Conservation (phyloP, 2,797 vertebrate genomes). For the Myotis daubentonii region DNA sequence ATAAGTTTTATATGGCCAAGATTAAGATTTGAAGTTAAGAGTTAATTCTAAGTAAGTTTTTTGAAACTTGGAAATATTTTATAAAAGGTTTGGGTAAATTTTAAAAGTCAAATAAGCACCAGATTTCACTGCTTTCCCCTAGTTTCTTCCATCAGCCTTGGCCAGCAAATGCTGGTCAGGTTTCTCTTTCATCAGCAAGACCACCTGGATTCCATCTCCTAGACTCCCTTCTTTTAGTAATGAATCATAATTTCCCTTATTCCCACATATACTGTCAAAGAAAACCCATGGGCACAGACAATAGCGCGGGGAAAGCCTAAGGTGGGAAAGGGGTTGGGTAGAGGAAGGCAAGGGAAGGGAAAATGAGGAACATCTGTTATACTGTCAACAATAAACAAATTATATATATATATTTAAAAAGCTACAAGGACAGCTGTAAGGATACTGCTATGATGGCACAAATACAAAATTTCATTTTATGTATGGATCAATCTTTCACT, state of each 20-base stretch:
- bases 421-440: background rate
- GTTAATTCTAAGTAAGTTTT: background rate
- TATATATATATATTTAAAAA: background rate
- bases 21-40: slow-evolving; percentile 7
- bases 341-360: background rate
- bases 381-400: background rate
- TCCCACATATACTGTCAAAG: background rate
- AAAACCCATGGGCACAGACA: background rate
- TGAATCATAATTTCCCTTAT: background rate
- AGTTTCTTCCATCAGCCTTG: background rate
- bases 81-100: background rate
- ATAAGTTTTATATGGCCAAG: background rate
- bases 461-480: slow-evolving; percentile 11
- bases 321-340: background rate
- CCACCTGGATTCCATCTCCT: background rate
- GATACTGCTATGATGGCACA: background rate
- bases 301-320: background rate
- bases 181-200: background rate
- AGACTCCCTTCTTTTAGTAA: background rate
- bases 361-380: background rate
- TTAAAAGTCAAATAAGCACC: background rate
- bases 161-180: background rate
- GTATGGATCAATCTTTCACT: background rate
- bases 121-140: background rate
- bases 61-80: slow-evolving; percentile 37